These are phyloP conservation scores for Alloplasta piceator DNA, from an alignment of 2,888 invertebrate species.

Conservation along the genomic window DNA sequence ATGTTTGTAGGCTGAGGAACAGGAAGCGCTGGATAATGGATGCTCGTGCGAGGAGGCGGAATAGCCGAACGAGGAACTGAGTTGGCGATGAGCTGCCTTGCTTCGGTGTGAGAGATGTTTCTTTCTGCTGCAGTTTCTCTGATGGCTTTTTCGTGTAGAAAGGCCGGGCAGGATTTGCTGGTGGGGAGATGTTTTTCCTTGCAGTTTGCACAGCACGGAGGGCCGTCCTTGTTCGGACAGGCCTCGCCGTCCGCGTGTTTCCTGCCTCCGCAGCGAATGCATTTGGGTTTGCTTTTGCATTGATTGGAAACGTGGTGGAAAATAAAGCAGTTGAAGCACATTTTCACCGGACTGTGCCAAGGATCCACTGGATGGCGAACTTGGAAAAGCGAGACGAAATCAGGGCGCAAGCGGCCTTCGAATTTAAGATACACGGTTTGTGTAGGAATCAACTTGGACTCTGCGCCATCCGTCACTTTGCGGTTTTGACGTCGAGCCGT, in stretches of 20 bases:
- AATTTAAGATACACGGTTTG: constrained; percentile 38
- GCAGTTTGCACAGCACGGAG: constrained; percentile 34
- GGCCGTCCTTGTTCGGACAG: neutral
- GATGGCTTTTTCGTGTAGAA: constrained; percentile 31
- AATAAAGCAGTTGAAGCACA: constrained; percentile 26
- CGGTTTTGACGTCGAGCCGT: constrained; percentile 17
- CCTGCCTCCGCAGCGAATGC: no score
- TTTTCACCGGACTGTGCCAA: constrained; percentile 5
- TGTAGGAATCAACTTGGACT: constrained; percentile 10
- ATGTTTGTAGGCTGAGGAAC: no score
- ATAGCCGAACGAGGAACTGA: neutral
- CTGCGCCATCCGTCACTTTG: neutral
- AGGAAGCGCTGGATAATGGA: no score
- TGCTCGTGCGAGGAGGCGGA: no score
- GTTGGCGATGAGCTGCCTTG: constrained; percentile 2
- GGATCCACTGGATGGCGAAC: constrained; percentile 18
- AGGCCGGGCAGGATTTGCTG: constrained; percentile 12
- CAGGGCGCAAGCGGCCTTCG: constrained; percentile 13
- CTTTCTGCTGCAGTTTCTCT: constrained; percentile 13
- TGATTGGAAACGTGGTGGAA: constrained; percentile 22
- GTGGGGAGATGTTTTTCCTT: constrained; percentile 13
- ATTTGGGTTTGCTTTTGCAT: constrained; percentile 12
- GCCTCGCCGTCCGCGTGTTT: neutral
- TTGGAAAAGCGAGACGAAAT: constrained; percentile 16
- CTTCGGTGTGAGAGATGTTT: constrained; percentile 21